Evolutionary conservation across 35 echinoderm and acorn worm genomes (phyloP), one percentile per base, ranked within the genome.

Genomic region (Apostichopus parvimensis): DNA sequence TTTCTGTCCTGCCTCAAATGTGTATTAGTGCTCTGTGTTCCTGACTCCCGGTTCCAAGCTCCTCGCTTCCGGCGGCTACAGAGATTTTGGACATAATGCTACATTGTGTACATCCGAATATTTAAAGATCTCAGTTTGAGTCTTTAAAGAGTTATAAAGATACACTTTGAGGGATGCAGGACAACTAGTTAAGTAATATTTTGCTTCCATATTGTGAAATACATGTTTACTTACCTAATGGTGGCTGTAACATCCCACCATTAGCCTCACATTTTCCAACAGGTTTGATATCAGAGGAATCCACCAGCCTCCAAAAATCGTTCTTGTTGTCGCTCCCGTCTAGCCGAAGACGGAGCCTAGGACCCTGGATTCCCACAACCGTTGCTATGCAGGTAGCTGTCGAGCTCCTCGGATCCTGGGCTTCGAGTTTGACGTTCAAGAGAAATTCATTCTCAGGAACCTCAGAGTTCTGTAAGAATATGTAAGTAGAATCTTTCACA

Each of bases 301-400:
- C 97, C 8, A 99, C 97, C 57, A 99, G 82, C 56, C 97, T 90
- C 97, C 97, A 99, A 77, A 99, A 99, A 81, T 99, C 97, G 26
- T 99, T 99, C 78, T 99, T 99, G 90, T 99, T 94, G 60, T 99
- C 97, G 62, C 97, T 94, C 6, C 97, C 97, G 24, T 99, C 97
- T 1, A 99, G 93, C 45, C 97, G 73, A 13, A 99, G 78, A 11
- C 97, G 72, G 7, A 99, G 83, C 22, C 97, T 72, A 28, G 95
- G 95, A 3, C 97, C 97, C 12, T 96, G 93, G 14, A 99, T 72
- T 8, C 94, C 97, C 5, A 99, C 93, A 5, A 99, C 77, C 3
- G 97, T 94, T 2, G 95, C 97, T 62, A 99, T 95, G 57, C 97
- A 99, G 0, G 93, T 96, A 12, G 97, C 96, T 7, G 97, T 99